These are phyloP conservation scores for Numida meleagris DNA, from an alignment of 2,113 vertebrate species.

Conservation along the genomic window DNA sequence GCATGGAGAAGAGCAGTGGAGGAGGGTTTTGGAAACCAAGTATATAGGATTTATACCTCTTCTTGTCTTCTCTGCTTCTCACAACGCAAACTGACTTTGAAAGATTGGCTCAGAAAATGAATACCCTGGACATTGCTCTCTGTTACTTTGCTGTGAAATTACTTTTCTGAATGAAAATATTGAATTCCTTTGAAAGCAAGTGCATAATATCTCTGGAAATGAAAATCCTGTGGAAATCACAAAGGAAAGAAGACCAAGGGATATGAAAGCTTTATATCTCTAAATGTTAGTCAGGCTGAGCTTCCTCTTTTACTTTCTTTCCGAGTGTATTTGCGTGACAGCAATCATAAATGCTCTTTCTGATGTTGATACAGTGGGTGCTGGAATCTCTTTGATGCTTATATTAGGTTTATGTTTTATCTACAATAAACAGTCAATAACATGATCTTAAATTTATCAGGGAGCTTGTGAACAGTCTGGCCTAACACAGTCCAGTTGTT, in stretches of 20 bases:
- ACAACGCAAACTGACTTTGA: conserved; percentile 75
- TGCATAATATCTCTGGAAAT: conserved; percentile 78
- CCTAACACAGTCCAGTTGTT: conserved; percentile 32
- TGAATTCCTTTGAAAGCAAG: conserved; percentile 82
- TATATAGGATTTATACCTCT: conserved; percentile 55
- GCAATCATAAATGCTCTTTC: conserved; percentile 70
- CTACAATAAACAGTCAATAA: conserved; percentile 60
- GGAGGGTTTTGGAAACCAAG: conserved; percentile 33
- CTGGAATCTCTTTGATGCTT: conserved; percentile 67
- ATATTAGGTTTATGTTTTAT: conserved; percentile 64
- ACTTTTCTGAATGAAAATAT: conserved; percentile 81
- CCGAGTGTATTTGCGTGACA: conserved; percentile 46
- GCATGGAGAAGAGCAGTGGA: background rate
- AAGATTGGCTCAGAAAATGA: conserved; percentile 77
- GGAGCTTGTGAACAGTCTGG: conserved; percentile 8
- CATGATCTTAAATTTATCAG: conserved; percentile 63
- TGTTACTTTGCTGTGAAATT: conserved; percentile 82
- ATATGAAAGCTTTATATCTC: conserved; percentile 74
- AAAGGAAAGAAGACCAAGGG: conserved; percentile 75
- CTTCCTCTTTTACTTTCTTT: conserved; percentile 51
- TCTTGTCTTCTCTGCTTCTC: conserved; percentile 48
- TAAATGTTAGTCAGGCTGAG: conserved; percentile 71
- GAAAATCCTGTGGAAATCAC: conserved; percentile 79
- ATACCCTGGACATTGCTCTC: conserved; percentile 74
- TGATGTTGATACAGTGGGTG: conserved; percentile 54